These are phyloP conservation scores for Panopea generosa DNA, from an alignment of 2,888 invertebrate species.

Conservation along the genomic window DNA sequence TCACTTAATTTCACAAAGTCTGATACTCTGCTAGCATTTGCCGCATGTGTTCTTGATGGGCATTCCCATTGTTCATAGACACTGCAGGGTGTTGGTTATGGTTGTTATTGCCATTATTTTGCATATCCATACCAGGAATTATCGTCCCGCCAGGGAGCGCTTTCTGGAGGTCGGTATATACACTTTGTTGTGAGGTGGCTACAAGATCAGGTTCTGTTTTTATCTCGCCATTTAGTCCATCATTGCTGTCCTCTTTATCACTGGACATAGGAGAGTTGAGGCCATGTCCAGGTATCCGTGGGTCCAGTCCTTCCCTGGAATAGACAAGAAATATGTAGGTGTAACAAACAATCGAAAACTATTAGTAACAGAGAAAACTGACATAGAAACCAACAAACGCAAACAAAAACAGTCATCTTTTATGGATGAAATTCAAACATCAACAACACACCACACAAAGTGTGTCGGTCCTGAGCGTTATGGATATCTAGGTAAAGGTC, in stretches of 20 bases:
- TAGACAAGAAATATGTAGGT: neutral
- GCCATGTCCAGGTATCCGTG: slow-evolving; percentile 23
- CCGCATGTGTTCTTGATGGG: slow-evolving; percentile 60
- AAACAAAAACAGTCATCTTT: too few relatives aligned
- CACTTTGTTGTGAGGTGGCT: slow-evolving; percentile 50
- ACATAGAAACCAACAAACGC: too few relatives aligned
- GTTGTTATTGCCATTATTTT: slow-evolving; percentile 39
- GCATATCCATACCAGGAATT: slow-evolving; percentile 61
- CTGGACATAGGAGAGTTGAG: slow-evolving; percentile 68
- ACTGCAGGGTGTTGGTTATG: slow-evolving; percentile 54
- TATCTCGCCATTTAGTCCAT: slow-evolving; percentile 76
- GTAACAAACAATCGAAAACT: neutral
- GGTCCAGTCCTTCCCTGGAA: slow-evolving; percentile 38
- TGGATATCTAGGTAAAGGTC: too few relatives aligned
- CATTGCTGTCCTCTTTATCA: slow-evolving; percentile 78
- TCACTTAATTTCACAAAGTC: slow-evolving; percentile 61
- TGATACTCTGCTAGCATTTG: slow-evolving; percentile 70
- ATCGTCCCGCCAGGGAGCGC: slow-evolving; percentile 65
- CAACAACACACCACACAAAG: too few relatives aligned
- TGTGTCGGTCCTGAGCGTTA: too few relatives aligned
- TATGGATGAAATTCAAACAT: too few relatives aligned
- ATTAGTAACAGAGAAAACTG: neutral
- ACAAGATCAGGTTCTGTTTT: slow-evolving; percentile 73
- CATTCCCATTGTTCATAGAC: slow-evolving; percentile 63
- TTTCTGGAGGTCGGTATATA: slow-evolving; percentile 78